phyloP scores from a whole-genome alignment of 2,797 vertebrate species.

The Pangasius macronema region DNA sequence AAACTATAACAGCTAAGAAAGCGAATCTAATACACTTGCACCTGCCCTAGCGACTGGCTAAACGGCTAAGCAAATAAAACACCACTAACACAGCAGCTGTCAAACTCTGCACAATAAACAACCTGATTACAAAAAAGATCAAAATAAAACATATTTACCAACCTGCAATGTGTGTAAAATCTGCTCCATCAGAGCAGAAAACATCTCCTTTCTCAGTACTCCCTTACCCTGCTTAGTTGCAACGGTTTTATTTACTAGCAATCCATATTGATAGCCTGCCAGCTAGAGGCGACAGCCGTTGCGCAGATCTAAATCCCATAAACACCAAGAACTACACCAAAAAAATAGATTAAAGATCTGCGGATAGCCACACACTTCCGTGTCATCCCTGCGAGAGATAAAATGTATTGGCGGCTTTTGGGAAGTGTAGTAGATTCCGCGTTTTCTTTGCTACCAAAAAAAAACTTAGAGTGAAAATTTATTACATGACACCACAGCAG shows the following conservation, averaged over 20 bases:
- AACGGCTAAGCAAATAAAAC: conserved; percentile 13
- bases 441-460: not conserved
- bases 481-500: not conserved
- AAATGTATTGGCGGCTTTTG: not conserved
- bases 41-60: conserved; percentile 47
- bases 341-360: conserved; percentile 33
- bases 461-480: too few relatives aligned
- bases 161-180: conserved; percentile 34
- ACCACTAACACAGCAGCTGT: not conserved
- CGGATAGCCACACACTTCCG: not conserved
- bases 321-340: rapidly evolving
- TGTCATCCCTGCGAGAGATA: not conserved
- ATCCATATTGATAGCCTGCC: conserved; percentile 23
- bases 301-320: conserved; percentile 27
- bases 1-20: not conserved
- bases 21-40: conserved; percentile 7
- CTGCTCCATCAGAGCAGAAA: conserved; percentile 30
- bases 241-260: conserved; percentile 49
- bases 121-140: not conserved
- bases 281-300: conserved; percentile 24
- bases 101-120: not conserved
- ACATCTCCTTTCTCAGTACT: not conserved
- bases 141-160: not conserved
- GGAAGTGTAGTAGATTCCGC: conserved; percentile 25
- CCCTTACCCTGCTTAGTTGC: not conserved